These are phyloP conservation scores for Octodon degus DNA, from an alignment of 2,113 vertebrate genomes.

Conservation along the genomic window DNA sequence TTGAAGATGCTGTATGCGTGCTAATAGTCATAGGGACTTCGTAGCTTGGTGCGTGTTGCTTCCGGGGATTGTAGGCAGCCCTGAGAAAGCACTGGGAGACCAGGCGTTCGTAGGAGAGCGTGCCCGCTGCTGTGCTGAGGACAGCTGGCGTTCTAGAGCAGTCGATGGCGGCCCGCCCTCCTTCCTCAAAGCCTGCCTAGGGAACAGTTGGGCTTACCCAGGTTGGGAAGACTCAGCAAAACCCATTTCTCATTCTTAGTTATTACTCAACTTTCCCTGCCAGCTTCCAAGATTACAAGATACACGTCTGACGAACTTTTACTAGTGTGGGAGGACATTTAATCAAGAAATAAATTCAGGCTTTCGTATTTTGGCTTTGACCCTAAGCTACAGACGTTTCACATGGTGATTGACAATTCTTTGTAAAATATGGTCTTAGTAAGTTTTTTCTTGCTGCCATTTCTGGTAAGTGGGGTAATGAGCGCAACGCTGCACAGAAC, in stretches of 20 bases:
- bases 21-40: neutral
- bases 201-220: neutral
- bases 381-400: conserved; percentile 2
- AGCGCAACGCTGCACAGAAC: neutral
- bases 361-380: conserved; percentile 19
- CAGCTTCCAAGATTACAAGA: neutral
- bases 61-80: neutral
- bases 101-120: neutral
- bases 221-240: neutral
- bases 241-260: conserved; percentile 3
- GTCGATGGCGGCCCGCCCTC: neutral
- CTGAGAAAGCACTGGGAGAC: neutral
- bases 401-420: neutral
- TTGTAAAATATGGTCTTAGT: neutral
- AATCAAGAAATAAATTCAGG: neutral
- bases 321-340: neutral
- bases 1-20: neutral
- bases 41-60: neutral
- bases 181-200: neutral
- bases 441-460: neutral
- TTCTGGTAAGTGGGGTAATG: neutral
- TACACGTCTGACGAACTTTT: neutral
- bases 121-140: neutral
- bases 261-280: neutral
- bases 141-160: neutral